Base-by-base conservation (phyloP, 2,888 invertebrate genomes). In the Scaptomyza flava region DNA sequence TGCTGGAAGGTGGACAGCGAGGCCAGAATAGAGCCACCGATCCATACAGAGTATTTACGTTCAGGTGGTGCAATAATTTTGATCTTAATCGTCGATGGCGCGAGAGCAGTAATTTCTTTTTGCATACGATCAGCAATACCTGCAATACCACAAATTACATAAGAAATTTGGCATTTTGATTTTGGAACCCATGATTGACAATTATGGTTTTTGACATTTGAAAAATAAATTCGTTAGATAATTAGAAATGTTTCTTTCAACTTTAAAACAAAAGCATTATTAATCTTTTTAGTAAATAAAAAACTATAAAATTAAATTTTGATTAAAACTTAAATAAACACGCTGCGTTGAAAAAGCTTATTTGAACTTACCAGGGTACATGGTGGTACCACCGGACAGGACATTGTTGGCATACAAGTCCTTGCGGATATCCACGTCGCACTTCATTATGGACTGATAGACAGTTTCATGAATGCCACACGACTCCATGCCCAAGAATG, bases 381-480 rank as follows among this genome's bases (percentile, higher is more conserved):
- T 96, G 93, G 96, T 96, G 93, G 96, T 96, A 91, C 96, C 96
- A 91, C 96, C 96, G 88, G 97, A 97, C 91, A 97, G 94, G 91
- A 97, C 97, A 87, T 96, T 96, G 95, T 96, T 96, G 94, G 96
- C 96, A 94, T 97, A 97, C 94, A 97, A 93, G 94, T 96, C 96
- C 94, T 96, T 96, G 93, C 97, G 95, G 95, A 97, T 98, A 93
- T 98, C 97, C 53, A 98, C 96, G 93, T 97, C 97, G 94, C 97
- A 98, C 95, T 97, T 97, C 97, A 97, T 97, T 96, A 98, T 98
- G 93, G 97, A 97, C 94, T 97, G 97, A 95, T 97, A 98, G 91
- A 96, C 96, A 92, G 97, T 97, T 93, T 97, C 97, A 93, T 97
- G 97, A 94, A 97, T 97, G 91, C 96, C 97, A 93, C 96, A 96